Conservation (phyloP, 2,888 invertebrate species). For the Spatulosminthurus flaviceps region DNA sequence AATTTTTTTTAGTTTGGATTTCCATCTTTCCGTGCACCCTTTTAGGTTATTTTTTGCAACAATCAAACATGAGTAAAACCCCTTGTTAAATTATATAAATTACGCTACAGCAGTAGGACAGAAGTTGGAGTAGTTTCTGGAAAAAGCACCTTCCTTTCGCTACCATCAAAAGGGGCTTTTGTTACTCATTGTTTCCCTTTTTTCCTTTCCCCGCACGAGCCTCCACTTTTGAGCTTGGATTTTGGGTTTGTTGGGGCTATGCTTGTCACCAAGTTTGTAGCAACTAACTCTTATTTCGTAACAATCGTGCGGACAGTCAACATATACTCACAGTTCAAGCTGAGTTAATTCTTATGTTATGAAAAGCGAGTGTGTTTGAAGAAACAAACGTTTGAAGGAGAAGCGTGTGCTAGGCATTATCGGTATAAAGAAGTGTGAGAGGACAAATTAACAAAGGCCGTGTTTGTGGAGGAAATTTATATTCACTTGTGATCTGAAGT, state of each 20-base stretch:
- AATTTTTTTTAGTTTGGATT: too few relatives aligned
- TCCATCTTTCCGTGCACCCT: too few relatives aligned
- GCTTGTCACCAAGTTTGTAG: background rate
- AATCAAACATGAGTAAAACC: background rate
- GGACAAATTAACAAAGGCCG: too few relatives aligned
- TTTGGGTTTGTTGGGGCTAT: background rate
- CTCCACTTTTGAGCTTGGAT: slow-evolving; percentile 7
- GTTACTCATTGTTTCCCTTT: background rate
- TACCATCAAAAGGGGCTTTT: background rate
- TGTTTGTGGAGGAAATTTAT: too few relatives aligned
- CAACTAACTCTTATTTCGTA: background rate
- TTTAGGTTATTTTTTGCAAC: background rate
- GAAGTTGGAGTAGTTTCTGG: background rate
- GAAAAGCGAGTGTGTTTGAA: too few relatives aligned
- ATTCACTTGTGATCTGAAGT: too few relatives aligned
- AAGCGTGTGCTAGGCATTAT: too few relatives aligned
- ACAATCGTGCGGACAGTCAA: slow-evolving; percentile 1
- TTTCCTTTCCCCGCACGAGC: background rate
- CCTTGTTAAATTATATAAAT: background rate
- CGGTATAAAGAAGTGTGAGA: too few relatives aligned
- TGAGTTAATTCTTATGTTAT: too few relatives aligned
- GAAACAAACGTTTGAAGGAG: background rate
- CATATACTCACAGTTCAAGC: too few relatives aligned
- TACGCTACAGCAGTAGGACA: background rate
- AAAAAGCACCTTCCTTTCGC: background rate